A percentile compares a stretch with the other conserved stretches of the same genome.
These are phyloP conservation scores for Ammospiza nelsoni DNA, from an alignment of 2,113 vertebrate genomes.

Conservation along the genomic window DNA sequence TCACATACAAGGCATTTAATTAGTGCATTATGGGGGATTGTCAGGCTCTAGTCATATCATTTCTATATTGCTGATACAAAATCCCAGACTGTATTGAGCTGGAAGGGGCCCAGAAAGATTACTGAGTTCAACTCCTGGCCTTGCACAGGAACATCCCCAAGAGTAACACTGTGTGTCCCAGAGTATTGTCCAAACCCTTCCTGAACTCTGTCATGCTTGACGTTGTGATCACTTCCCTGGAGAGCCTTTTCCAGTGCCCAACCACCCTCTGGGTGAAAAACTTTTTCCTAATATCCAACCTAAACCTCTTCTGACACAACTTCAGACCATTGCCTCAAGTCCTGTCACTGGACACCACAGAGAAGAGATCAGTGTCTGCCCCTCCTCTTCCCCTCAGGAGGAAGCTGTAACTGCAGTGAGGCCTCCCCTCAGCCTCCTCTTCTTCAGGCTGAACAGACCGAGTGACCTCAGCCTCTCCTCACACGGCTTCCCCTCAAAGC, in stretches of 20 bases:
- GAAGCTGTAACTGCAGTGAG: not conserved
- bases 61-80: not conserved
- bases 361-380: not conserved
- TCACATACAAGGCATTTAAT: not conserved
- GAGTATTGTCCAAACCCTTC: not conserved
- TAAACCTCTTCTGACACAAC: not conserved
- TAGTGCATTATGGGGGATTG: not conserved
- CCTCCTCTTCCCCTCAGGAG: accelerated
- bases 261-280: not conserved
- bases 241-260: not conserved
- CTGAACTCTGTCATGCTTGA: not conserved
- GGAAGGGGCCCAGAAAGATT: not conserved
- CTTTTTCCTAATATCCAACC: not conserved
- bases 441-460: too few species aligned
- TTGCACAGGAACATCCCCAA: not conserved
- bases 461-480: not conserved
- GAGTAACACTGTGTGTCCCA: not conserved
- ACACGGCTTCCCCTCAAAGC: not conserved
- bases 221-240: not conserved
- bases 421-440: not conserved
- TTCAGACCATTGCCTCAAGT: accelerated
- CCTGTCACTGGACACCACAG: not conserved
- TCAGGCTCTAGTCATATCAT: accelerated
- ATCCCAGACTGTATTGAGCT: not conserved
- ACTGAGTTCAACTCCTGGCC: accelerated